Conservation (phyloP, 1,140 invertebrate species). For the Vollenhovia emeryi region DNA sequence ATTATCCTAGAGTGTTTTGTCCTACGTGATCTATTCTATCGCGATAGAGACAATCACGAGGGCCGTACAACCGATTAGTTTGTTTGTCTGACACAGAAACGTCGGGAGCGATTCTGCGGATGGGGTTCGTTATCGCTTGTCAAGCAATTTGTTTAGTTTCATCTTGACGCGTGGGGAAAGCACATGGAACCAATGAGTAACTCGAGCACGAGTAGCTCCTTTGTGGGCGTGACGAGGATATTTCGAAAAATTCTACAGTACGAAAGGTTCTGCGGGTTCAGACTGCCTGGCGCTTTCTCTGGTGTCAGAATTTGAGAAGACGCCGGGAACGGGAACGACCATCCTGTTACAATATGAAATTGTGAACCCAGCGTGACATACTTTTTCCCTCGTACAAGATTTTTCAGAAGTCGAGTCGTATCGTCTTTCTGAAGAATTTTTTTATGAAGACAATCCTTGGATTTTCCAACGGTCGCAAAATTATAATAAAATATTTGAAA, state of each 20-base stretch:
- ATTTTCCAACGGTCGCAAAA: not conserved
- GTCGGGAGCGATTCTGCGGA: conserved; percentile 36
- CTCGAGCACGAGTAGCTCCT: conserved; percentile 66
- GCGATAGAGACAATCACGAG: conserved; percentile 9
- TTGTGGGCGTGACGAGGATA: conserved; percentile 65
- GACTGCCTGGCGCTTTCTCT: conserved; percentile 62
- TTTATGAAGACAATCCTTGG: not conserved
- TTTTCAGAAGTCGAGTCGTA: conserved; percentile 1
- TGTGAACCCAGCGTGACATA: not conserved
- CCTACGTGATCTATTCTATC: not conserved
- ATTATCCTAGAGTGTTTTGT: conserved; percentile 28
- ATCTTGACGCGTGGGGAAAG: conserved; percentile 74
- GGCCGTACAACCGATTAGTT: conserved; percentile 26
- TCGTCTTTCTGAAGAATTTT: not conserved
- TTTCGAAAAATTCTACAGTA: conserved; percentile 56
- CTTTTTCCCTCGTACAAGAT: not conserved
- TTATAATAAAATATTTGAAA: not conserved
- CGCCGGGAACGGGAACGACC: not conserved
- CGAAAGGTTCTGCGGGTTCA: conserved; percentile 40
- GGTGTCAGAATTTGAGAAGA: conserved; percentile 48
- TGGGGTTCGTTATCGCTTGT: conserved; percentile 68
- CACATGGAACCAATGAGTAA: conserved; percentile 80
- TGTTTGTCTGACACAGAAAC: conserved; percentile 52
- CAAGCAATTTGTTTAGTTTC: conserved; percentile 81
- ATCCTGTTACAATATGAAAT: conserved; percentile 39